Base-by-base conservation (phyloP, 2,888 invertebrate genomes). In the Melolontha melolontha region DNA sequence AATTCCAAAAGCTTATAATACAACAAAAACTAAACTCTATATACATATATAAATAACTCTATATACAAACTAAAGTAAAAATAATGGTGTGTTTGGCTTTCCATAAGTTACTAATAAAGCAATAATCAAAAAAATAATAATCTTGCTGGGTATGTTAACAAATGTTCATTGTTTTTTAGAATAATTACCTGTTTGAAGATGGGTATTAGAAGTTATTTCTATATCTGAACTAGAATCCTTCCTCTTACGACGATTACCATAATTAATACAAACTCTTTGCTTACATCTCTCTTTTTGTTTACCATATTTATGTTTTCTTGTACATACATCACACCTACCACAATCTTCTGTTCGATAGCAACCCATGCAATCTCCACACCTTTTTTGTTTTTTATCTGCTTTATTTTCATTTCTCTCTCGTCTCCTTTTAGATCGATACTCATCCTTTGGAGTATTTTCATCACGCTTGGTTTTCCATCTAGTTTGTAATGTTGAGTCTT, bases 361-460 rank as follows among this genome's bases (percentile, higher is more conserved):
- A 0, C 92, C 92, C 72, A 88, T 89, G 79, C 94, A 95, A 68
- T 89, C 87, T 0, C 93, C 93, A 79, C 94, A 94, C 65, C 89
- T 85, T 77, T 86, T 87, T 76, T 75, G 77, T 78, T 80, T 86
- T 80, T 83, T 83, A 68, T 82, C 86, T 75, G 72, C 77, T 70
- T 82, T 82, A 65, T 73, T 79, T 69, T 81, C 81, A 17, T 75
- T 75, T 0, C 80, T 71, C 50, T 82, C 82, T 64, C 79, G 80
- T 4, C 79, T 76, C 67, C 74, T 73, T 51, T 73, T 79, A 27
- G 77, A 75, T 68, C 77, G 76, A 39, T 79, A 77, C 64, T 80
- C 80, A 10, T 80, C 80, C 64, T 74, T 74, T 51, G 74, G 72
- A n/a, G 73, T 47, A 57, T 70, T 63, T 69, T 78, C 79, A 65